Evolutionary conservation across 2,113 vertebrate species (phyloP), one percentile per base, ranked within the genome.

Genomic region (Caranx ignobilis): DNA sequence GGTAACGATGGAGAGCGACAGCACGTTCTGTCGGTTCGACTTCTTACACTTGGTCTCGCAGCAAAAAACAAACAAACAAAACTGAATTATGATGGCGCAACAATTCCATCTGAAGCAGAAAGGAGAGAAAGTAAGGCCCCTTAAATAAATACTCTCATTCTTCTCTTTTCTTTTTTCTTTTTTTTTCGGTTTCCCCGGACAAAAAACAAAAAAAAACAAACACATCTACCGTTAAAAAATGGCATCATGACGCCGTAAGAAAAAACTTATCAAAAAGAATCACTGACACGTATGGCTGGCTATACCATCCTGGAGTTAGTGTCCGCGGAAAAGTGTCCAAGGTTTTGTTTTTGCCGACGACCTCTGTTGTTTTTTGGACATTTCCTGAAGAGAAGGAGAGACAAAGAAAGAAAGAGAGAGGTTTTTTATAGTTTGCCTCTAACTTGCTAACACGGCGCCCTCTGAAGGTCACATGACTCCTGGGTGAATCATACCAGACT

Each of bases 231-330:
- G 80, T 83, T 86, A 85, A 89, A 93, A 96, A 97, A 82, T 59
- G 94, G 94, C 96, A 92, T 95, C 95, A 95, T 96, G 94, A 94
- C 95, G 94, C 48, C 18, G 95, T 95, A 94, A 96, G 95, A 96
- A 96, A 95, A 95, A 93, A 84, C 16, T 52, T 74, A 66, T 85
- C 43, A 96, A 96, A 95, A 94, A 70, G 35, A 21, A 70, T 32
- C 21, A 15, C 2, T 47, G 8, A 1, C 57, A 19, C 87, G 88
- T 87, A 6, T 87, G 81, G 93, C 95, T 97, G 81, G 93, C 95
- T 97, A 99, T 95, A 98, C 96, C 97, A 98, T 98, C 91, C 97
- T 93, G 93, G 97, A 97, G 89, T 97, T 97, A 9, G 97, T 96
- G 88, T 99, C 97, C 92, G 97, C 96, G 85, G 97, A 96, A 94